Conservation (phyloP, 1,140 invertebrate species). For the Caenorhabditis tropicalis region DNA sequence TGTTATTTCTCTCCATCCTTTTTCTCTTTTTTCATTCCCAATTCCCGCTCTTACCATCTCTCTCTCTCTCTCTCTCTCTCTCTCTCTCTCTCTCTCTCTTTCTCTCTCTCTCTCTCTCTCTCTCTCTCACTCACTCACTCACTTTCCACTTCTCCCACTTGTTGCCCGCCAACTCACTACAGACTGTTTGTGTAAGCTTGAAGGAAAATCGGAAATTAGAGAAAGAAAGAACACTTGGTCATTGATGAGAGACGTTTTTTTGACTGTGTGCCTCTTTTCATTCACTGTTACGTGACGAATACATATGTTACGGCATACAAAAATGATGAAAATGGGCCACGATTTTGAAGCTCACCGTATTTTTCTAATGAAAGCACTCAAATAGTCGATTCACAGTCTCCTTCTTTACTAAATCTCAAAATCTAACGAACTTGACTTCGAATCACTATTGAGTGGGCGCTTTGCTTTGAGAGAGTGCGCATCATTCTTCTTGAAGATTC, state of each 20-base stretch:
- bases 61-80: not conserved
- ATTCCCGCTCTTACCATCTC: not conserved
- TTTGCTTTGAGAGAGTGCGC: too few species aligned
- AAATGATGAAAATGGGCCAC: too few species aligned
- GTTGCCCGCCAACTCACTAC: not conserved
- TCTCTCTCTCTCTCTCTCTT: not conserved
- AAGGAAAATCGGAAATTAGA: slow-evolving; percentile 3
- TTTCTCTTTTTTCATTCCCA: not conserved
- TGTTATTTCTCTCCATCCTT: not conserved
- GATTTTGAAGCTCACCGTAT: too few species aligned
- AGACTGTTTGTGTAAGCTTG: slow-evolving; percentile 21
- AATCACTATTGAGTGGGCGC: too few species aligned
- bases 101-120: not conserved
- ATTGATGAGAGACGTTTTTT: not conserved
- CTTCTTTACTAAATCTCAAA: too few species aligned
- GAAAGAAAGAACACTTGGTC: slow-evolving; percentile 22
- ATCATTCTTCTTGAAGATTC: too few species aligned
- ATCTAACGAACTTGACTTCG: too few species aligned
- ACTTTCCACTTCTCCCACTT: not conserved
- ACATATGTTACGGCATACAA: too few species aligned
- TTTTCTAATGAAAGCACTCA: too few species aligned
- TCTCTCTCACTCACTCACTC: not conserved
- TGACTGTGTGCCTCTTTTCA: not conserved
- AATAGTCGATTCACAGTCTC: too few species aligned
- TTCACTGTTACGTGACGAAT: too few species aligned